Base-by-base conservation (phyloP, 2,888 invertebrate species). In the Rotaria magnacalcarata region DNA sequence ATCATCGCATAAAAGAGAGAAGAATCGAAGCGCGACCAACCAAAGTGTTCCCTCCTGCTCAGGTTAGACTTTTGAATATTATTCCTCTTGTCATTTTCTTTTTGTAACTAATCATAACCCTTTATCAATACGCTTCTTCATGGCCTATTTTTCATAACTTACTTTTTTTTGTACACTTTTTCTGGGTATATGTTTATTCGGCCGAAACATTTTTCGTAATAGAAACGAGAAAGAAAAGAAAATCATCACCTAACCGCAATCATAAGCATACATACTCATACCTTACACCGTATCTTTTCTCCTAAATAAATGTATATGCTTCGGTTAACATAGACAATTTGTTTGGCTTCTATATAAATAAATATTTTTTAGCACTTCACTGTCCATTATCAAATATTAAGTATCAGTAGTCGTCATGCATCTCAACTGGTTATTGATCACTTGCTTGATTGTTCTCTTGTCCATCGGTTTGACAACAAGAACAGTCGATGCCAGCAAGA, bases 401-500 rank as follows among this genome's bases (percentile, higher is more conserved):
- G 19, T 34, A 67, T 67, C 67, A 67, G 16, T 67, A 24, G 16
- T 34, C 67, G 7, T 19, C 3, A 80, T 80, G 80, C 80, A 80
- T 47, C 47, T 80, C n/a, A 80, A 80, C 24, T 80, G 80, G 80
- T 10, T 80, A n/a, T n/a, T 80, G 8, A 19, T 80, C 14, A 80
- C 47, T 80, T 47, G 80, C 27, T 67, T 80, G 43, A 21, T 80
- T 80, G 67, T 80, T 10, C n/a, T 80, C 0, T 47, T 80, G 21
- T 80, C 47, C n/a, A 24, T 80, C 14, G 80, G 47, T 34, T 80
- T 80, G 47, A 47, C 47, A n/a, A 80, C 80, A 6, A 67, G 67
- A 67, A 67, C 67, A 67, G 67, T 67, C 47, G 80, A 80, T 47
- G 80, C 80, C 47, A 47, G 47, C 43, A 80, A 80, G 47, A 80